Percentiles rank a stretch among this genome's conserved stretches.
Evolutionary conservation across 2,888 invertebrate species (phyloP).

Genomic region (Apamea anceps): DNA sequence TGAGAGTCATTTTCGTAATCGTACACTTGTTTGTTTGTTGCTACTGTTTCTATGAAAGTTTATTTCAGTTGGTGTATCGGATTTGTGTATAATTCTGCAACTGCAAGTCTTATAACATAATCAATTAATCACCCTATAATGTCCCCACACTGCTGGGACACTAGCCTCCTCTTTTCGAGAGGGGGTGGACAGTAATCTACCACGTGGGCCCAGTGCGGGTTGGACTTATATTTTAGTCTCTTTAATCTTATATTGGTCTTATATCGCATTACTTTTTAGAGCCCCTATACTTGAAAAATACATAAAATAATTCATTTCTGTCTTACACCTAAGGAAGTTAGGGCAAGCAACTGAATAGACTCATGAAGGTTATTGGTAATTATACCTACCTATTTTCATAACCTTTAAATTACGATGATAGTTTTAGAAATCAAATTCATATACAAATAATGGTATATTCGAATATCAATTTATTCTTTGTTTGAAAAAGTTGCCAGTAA

Average conservation of each 20-base stretch:
- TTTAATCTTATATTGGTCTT: background rate
- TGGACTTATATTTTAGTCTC: too few relatives aligned
- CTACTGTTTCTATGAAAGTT: constrained; percentile 52
- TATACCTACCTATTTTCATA: background rate
- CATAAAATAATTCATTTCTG: too few relatives aligned
- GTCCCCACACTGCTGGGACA: too few relatives aligned
- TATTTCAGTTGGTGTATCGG: background rate
- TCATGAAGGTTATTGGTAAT: too few relatives aligned
- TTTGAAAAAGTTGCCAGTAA: background rate
- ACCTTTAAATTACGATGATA: background rate
- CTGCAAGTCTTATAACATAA: background rate
- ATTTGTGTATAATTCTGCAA: background rate
- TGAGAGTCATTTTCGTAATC: constrained; percentile 67
- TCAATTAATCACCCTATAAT: too few relatives aligned
- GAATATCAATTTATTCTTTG: background rate
- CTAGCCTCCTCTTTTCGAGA: too few relatives aligned
- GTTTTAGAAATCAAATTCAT: background rate
- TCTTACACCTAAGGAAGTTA: too few relatives aligned
- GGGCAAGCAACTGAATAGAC: background rate
- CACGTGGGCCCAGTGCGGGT: too few relatives aligned
- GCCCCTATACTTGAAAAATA: background rate
- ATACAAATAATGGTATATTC: too few relatives aligned
- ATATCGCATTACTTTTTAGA: too few relatives aligned
- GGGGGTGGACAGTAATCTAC: too few relatives aligned
- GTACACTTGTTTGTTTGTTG: constrained; percentile 38